Conservation (phyloP, 2,888 invertebrate species). For the Leucoma salicis region DNA sequence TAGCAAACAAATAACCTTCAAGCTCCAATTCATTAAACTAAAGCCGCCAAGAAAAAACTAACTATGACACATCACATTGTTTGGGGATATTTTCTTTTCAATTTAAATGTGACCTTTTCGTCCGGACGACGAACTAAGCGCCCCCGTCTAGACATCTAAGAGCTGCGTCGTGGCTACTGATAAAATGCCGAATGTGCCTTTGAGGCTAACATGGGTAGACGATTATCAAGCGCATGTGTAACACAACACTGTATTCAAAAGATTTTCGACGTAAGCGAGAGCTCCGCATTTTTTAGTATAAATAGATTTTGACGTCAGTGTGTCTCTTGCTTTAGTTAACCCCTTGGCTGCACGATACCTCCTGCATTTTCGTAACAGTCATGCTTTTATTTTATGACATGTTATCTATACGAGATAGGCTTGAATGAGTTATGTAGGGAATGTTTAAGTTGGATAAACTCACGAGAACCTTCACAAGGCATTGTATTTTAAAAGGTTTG, state of each 20-base stretch:
- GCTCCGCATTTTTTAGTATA: no score
- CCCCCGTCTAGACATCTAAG: conserved; percentile 67
- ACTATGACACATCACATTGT: conserved; percentile 33
- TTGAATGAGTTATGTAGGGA: conserved; percentile 53
- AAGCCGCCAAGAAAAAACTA: conserved; percentile 34
- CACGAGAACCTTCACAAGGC: conserved; percentile 30
- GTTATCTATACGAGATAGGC: conserved; percentile 59
- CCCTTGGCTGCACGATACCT: conserved; percentile 38
- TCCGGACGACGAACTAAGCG: conserved; percentile 62
- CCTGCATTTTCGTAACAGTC: conserved; percentile 42
- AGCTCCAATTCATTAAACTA: conserved; percentile 40
- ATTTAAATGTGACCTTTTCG: conserved; percentile 70
- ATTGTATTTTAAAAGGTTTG: conserved; percentile 27
- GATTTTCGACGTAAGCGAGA: conserved; percentile 27
- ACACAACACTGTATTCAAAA: conserved; percentile 17
- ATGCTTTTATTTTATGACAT: conserved; percentile 61
- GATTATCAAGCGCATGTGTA: conserved; percentile 23
- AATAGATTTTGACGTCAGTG: conserved; percentile 25
- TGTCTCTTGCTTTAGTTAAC: conserved; percentile 36
- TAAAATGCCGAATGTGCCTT: conserved; percentile 39
- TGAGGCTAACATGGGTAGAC: conserved; percentile 30
- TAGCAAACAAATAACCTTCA: conserved; percentile 32
- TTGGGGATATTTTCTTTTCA: conserved; percentile 63
- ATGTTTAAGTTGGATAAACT: conserved; percentile 51
- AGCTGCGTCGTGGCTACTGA: conserved; percentile 39